These are phyloP conservation scores for Decapterus maruadsi DNA, from an alignment of 2,797 vertebrate species.

Conservation along the genomic window DNA sequence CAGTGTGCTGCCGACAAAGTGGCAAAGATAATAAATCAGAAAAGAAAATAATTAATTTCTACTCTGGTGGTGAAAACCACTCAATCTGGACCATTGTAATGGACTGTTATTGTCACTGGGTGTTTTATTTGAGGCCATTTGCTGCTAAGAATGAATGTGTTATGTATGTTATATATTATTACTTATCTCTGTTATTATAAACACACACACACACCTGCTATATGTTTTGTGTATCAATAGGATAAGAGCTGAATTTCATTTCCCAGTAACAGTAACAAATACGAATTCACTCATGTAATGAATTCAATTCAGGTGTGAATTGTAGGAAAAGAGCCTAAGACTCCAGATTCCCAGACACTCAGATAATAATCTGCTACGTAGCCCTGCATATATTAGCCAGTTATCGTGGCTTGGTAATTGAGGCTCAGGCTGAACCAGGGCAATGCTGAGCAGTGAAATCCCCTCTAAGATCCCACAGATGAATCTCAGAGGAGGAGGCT, in stretches of 20 bases:
- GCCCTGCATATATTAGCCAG: constrained; percentile 7
- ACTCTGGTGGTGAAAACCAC: not conserved
- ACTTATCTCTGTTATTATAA: not conserved
- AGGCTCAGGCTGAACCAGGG: constrained; percentile 56
- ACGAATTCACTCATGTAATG: not conserved
- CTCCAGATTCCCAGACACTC: constrained; percentile 21
- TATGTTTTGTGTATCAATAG: not conserved
- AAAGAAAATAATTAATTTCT: constrained; percentile 9
- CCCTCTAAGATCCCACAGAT: constrained; percentile 65
- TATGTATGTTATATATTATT: not conserved
- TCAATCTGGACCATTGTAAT: not conserved
- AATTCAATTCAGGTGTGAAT: constrained; percentile 23
- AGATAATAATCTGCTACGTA: constrained; percentile 24
- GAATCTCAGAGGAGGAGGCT: constrained; percentile 58
- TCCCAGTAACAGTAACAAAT: not conserved
- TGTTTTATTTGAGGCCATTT: constrained; percentile 15
- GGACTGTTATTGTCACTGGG: constrained; percentile 9
- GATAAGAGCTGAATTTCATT: not conserved
- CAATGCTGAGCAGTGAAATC: constrained; percentile 69
- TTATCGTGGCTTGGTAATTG: constrained; percentile 41
- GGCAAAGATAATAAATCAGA: constrained; percentile 43
- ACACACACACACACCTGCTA: not conserved
- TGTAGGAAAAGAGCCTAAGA: constrained; percentile 5
- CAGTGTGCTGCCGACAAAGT: constrained; percentile 9
- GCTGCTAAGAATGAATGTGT: not conserved